Percentiles rank a stretch among this genome's conserved stretches.
Conservation (phyloP, 1,140 invertebrate species). For the Chironomus tepperi region DNA sequence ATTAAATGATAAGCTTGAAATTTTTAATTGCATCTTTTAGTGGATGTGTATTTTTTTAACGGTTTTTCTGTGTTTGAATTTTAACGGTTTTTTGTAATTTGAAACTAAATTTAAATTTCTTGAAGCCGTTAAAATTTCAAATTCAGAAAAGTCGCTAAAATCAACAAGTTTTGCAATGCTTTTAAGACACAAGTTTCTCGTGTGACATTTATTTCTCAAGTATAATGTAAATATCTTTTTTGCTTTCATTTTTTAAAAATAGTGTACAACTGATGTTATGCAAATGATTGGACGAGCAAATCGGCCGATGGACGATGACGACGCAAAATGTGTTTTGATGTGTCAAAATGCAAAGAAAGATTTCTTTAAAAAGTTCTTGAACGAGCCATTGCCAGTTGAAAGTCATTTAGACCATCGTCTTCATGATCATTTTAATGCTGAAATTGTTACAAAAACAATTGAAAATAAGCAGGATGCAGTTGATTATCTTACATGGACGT, state of each 20-base stretch:
- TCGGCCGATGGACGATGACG: slow-evolving; percentile 81
- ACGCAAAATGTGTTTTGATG: slow-evolving; percentile 93
- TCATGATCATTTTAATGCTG: slow-evolving; percentile 99
- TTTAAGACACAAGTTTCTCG: too few relatives aligned
- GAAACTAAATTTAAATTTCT: too few relatives aligned
- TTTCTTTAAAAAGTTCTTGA: slow-evolving; percentile 97
- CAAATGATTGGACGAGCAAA: slow-evolving; percentile 95
- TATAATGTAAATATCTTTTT: not conserved
- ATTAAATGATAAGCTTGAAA: too few relatives aligned
- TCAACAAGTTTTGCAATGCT: too few relatives aligned
- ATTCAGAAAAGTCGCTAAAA: too few relatives aligned
- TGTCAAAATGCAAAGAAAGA: slow-evolving; percentile 98
- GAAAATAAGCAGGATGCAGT: slow-evolving; percentile 99
- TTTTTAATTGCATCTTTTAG: too few relatives aligned
- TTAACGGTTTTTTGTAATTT: too few relatives aligned
- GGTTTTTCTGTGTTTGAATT: too few relatives aligned
- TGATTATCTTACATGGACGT: slow-evolving; percentile 99
- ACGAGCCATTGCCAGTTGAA: slow-evolving; percentile 96
- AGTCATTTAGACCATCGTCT: slow-evolving; percentile 93
- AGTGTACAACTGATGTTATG: slow-evolving; percentile 72
- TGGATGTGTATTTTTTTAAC: not conserved
- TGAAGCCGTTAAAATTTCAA: too few relatives aligned
- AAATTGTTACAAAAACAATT: slow-evolving; percentile 99
- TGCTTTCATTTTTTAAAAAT: not conserved
- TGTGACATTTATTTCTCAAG: not conserved